Evolutionary conservation across 1,140 invertebrate genomes (phyloP), one percentile per base, ranked within the genome.

Genomic region (Coptotermes formosanus): DNA sequence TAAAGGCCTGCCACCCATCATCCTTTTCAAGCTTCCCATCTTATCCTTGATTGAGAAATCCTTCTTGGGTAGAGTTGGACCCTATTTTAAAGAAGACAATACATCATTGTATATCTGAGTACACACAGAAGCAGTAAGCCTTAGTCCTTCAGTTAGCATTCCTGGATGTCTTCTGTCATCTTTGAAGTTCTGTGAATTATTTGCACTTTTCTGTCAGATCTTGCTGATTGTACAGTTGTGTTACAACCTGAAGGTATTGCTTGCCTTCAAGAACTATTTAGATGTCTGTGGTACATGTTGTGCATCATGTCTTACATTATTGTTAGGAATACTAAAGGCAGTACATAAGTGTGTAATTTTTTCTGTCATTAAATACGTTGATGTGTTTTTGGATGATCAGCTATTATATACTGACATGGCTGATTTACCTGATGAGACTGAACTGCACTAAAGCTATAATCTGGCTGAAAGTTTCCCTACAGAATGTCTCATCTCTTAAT

Each of bases 1-100:
- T n/a, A 92, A 88, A n/a, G 92, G 92, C 84, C 92, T 87, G 21
- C 90, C 90, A 43, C 90, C 90, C 89, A 93, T 92, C 87, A 92
- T 90, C 86, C 91, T 88, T 86, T 91, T 92, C 30, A 92, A 89
- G 88, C 91, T 93, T 12, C 91, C 92, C 88, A 92, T 89, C 59
- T 92, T 92, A 88, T 91, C 90, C 59, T 89, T 89, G 64, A 89
- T 88, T 23, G 89, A 89, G 81, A 89, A 90, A 86, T 90, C 89
- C 87, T 90, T 91, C 87, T 88, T 88, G 23, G 87, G 89, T 84
- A 89, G 87, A 55, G 88, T 88, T 85, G 87, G 89, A 69, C 86
- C 86, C 86, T 87, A 64, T 21, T 82, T 44, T 83, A 82, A 83
- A 86, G 52, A 86, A 82, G 85, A 48, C 52, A 86, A 81, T 52